Evolutionary conservation across 2,797 vertebrate species (phyloP), one percentile per base, ranked within the genome.

Genomic region (Leptatherina wallacei): DNA sequence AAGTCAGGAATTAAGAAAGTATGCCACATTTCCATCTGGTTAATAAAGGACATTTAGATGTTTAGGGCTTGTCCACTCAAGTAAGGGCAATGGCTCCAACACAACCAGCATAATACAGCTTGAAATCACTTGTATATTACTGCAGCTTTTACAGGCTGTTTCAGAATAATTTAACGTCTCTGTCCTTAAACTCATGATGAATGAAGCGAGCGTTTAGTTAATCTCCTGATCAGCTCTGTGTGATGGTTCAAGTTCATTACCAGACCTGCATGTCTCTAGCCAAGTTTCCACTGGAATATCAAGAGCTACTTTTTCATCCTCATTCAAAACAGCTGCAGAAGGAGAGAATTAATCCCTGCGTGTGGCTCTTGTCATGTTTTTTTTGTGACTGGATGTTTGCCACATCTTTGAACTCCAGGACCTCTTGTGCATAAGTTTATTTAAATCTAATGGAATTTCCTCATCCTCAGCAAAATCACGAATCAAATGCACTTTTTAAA

Each of bases 241-340:
- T 27, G 32, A 73, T 42, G 65, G 61, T 54, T 90, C 75, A 81
- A 81, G 79, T 83, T 90, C 81, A 82, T 81, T 73, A 78, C 29
- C 57, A 69, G 59, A 38, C 56, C 40, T 66, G 9, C 14, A 11
- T 27, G 62, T 71, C 58, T 66, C 0, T 2, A 1, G 71, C 83
- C 72, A 85, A 78, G 71, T 83, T 85, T 82, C 75, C 71, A 70
- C 54, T 55, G 30, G n/a, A 30, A 62, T 65, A 56, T 67, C 33
- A 59, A 56, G 56, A 40, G 30, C 29, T 65, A 10, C 32, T 40
- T 73, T 69, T 74, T 83, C 71, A 57, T 63, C 47, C 60, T 59
- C 6, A 1, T 32, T 75, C 36, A 56, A 57, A 80, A 75, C 67
- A 60, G 27, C 65, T 70, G 49, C 67, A 65, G 57, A 54, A 58